These are phyloP conservation scores for Harpagoxenus sublaevis DNA, from an alignment of 2,888 invertebrate species.

Conservation along the genomic window DNA sequence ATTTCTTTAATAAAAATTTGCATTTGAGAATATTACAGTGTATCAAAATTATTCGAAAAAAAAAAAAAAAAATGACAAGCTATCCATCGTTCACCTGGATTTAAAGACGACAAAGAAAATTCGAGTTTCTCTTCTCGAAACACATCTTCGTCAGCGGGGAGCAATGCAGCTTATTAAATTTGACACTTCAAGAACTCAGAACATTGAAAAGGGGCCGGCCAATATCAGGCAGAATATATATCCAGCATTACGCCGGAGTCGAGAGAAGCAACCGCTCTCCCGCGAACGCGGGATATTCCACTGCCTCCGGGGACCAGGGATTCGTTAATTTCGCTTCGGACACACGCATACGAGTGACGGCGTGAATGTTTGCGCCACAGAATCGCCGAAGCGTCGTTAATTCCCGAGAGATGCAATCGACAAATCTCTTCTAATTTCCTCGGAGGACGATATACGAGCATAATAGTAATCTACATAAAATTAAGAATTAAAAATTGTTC, in stretches of 20 bases:
- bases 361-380: constrained; percentile 68
- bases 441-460: constrained; percentile 12
- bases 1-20: neutral
- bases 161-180: constrained; percentile 83
- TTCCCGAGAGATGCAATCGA: constrained; percentile 67
- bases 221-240: constrained; percentile 71
- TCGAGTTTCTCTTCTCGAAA: constrained; percentile 8
- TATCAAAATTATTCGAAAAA: neutral
- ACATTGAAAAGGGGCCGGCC: constrained; percentile 84
- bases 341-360: constrained; percentile 68
- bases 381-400: constrained; percentile 66
- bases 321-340: constrained; percentile 83
- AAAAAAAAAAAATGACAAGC: neutral
- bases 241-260: constrained; percentile 61
- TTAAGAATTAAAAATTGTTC: neutral
- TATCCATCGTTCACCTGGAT: constrained; percentile 25
- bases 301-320: constrained; percentile 82
- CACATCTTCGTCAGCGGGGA: constrained; percentile 54
- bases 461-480: neutral
- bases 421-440: constrained; percentile 57
- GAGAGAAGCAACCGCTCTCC: constrained; percentile 62
- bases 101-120: constrained; percentile 17
- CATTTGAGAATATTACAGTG: neutral
- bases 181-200: constrained; percentile 86
- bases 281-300: constrained; percentile 65